phyloP scores from a whole-genome alignment of 2,888 invertebrate genomes.

The Cephus sareptanus region DNA sequence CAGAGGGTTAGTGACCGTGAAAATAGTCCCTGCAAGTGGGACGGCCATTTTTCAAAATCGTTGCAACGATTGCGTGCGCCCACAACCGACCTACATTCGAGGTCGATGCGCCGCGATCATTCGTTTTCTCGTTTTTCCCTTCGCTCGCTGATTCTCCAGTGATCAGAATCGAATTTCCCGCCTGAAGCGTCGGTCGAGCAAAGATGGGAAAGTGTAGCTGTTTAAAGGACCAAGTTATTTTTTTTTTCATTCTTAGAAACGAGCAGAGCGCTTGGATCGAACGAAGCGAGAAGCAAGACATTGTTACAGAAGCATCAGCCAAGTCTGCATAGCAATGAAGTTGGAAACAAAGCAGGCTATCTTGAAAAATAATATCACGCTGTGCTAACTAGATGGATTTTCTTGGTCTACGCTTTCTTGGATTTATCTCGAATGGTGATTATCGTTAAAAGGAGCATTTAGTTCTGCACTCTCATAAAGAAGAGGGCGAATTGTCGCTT shows the following conservation, averaged over 20 bases:
- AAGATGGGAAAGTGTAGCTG: not conserved
- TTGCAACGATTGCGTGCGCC: slow-evolving; percentile 65
- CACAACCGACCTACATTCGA: slow-evolving; percentile 64
- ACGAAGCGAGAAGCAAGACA: not conserved
- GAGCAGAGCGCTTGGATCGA: not conserved
- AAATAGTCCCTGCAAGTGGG: slow-evolving; percentile 65
- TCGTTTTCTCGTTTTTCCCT: not conserved
- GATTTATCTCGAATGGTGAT: not conserved
- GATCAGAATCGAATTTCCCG: not conserved
- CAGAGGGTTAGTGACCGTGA: slow-evolving; percentile 65
- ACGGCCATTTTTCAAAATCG: slow-evolving; percentile 63
- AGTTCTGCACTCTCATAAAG: not conserved
- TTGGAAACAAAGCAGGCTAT: not conserved
- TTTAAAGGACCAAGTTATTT: not conserved
- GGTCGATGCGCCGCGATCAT: slow-evolving; percentile 55
- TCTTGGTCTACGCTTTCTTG: not conserved
- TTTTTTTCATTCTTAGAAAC: not conserved
- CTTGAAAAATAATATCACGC: not conserved
- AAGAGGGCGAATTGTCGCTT: not conserved
- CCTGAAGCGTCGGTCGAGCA: not conserved
- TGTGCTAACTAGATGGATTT: not conserved
- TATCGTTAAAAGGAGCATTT: not conserved
- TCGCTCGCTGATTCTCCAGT: not conserved
- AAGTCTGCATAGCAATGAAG: not conserved
- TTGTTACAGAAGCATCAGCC: not conserved